Percentiles rank a stretch among this genome's conserved stretches.
Evolutionary conservation across 2,888 invertebrate genomes (phyloP).

Genomic region (Netelia inedita): DNA sequence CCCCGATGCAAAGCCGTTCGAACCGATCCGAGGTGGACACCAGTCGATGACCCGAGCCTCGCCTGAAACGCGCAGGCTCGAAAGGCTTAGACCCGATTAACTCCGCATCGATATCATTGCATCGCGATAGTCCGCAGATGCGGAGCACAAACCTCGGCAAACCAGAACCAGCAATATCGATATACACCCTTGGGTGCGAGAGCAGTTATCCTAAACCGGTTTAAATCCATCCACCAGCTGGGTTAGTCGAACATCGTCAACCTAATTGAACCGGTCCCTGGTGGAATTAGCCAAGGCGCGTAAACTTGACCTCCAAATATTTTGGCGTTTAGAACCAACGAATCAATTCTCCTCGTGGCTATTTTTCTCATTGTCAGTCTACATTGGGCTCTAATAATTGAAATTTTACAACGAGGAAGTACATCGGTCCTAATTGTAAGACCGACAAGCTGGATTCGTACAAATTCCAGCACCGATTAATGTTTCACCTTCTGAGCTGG

Average conservation of each 20-base stretch:
- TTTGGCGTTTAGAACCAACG: conserved; percentile 77
- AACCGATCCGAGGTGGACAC: conserved; percentile 28
- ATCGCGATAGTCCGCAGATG: conserved; percentile 45
- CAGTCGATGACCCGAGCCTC: conserved; percentile 41
- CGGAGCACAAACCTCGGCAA: conserved; percentile 7
- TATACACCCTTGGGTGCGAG: conserved; percentile 44
- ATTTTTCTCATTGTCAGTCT: too few species aligned
- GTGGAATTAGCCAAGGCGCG: conserved; percentile 75
- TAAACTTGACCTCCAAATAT: conserved; percentile 78
- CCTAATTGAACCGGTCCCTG: conserved; percentile 73
- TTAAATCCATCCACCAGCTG: conserved; percentile 61
- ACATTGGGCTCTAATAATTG: too few species aligned
- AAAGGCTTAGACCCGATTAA: conserved; percentile 67
- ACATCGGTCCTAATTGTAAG: too few species aligned
- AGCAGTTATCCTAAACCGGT: conserved; percentile 68
- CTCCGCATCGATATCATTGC: conserved; percentile 56
- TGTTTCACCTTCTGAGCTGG: background rate
- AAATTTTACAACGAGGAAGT: too few species aligned
- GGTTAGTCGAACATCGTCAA: conserved; percentile 56
- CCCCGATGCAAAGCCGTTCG: background rate
- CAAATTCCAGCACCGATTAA: too few species aligned
- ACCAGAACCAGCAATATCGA: conserved; percentile 5
- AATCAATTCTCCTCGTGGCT: conserved; percentile 70
- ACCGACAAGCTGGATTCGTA: too few species aligned
- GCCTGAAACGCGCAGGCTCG: conserved; percentile 19